These are phyloP conservation scores for Stegodyphus mimosarum DNA, from an alignment of 1,140 invertebrate species.

Conservation along the genomic window DNA sequence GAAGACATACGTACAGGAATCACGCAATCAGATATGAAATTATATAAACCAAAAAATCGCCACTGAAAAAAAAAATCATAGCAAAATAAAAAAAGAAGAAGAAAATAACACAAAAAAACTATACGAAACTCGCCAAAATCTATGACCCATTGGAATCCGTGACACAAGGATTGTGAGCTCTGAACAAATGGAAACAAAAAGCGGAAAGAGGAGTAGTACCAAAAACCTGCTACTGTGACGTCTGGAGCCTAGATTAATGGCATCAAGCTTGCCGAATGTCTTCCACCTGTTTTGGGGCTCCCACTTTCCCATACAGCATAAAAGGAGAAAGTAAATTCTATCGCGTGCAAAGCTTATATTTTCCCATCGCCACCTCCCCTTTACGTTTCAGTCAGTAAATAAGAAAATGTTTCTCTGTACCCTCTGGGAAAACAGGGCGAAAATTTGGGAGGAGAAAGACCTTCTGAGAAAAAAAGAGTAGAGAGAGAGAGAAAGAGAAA, in stretches of 20 bases:
- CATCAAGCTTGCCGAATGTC: slow-evolving; percentile 34
- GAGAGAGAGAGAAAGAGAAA: not conserved
- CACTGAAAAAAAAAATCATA: no score
- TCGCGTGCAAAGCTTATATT: slow-evolving; percentile 51
- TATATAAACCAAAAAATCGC: not conserved
- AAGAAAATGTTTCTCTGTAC: slow-evolving; percentile 49
- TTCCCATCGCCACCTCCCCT: slow-evolving; percentile 47
- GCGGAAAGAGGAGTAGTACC: not conserved
- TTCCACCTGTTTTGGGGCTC: slow-evolving; percentile 43
- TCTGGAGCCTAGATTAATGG: slow-evolving; percentile 44
- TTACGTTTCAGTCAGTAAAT: slow-evolving; percentile 47
- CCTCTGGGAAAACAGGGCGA: not conserved
- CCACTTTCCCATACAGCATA: slow-evolving; percentile 43
- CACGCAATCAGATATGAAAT: not conserved
- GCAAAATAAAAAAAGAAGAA: not conserved
- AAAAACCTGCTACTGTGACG: slow-evolving; percentile 2
- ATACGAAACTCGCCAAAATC: slow-evolving; percentile 6
- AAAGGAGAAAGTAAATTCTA: slow-evolving; percentile 42
- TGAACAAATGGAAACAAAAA: slow-evolving; percentile 7
- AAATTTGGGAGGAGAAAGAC: slow-evolving; percentile 1
- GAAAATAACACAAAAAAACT: not conserved
- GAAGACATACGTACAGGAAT: not conserved
- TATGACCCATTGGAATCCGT: slow-evolving; percentile 38
- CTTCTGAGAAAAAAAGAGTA: not conserved
- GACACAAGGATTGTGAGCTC: slow-evolving; percentile 39